A percentile compares a stretch with the other conserved stretches of the same genome.
Conservation (phyloP, 2,797 vertebrate species). For the Lemur catta region DNA sequence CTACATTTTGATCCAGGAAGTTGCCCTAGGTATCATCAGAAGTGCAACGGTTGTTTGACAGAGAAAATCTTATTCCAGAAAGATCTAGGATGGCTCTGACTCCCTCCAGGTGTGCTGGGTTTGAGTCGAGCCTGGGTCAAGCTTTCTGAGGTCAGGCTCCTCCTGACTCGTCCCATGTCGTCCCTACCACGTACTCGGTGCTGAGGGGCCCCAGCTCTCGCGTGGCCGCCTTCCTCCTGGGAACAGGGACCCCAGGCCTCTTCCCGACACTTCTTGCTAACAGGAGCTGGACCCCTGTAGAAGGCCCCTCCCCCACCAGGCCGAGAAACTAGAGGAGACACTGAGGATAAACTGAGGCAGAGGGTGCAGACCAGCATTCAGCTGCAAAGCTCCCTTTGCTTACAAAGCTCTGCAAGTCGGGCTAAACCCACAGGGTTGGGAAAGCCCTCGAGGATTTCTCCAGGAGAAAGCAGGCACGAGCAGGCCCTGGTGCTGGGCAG, state of each 20-base stretch:
- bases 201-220: fast-evolving
- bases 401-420: background rate
- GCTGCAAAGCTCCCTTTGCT: background rate
- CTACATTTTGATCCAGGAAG: background rate
- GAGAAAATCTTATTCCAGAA: slow-evolving; percentile 21
- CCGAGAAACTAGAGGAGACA: background rate
- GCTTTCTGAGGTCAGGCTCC: background rate
- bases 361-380: background rate
- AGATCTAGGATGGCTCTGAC: background rate
- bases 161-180: background rate
- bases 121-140: background rate
- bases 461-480: background rate
- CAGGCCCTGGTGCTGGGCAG: background rate
- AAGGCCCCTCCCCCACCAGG: background rate
- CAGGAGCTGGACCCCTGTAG: background rate
- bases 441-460: background rate
- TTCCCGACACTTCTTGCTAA: background rate
- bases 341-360: background rate
- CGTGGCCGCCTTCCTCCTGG: no score
- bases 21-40: background rate
- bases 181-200: fast-evolving
- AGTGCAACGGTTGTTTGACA: background rate
- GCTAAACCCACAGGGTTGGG: background rate
- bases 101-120: background rate
- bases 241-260: background rate